Conservation (phyloP, 2,113 vertebrate species). For the Nyctereutes procyonoides region DNA sequence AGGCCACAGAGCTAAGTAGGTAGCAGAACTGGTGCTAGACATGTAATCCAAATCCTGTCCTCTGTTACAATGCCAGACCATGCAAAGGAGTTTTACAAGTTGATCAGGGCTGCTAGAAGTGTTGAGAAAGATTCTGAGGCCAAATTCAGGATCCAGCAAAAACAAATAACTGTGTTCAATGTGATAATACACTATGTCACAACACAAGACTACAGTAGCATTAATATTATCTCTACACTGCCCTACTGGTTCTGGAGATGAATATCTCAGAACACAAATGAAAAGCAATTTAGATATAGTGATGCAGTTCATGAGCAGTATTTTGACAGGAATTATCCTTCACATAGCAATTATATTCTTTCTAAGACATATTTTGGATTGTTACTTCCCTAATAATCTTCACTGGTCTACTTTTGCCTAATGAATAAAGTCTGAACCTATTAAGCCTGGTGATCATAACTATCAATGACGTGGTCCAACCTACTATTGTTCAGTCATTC, state of each 20-base stretch:
- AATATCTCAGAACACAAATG: background rate
- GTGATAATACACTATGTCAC: background rate
- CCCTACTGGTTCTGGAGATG: background rate
- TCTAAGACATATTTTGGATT: background rate
- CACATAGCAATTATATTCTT: background rate
- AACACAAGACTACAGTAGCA: background rate
- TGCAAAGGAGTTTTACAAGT: background rate
- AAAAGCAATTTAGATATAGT: background rate
- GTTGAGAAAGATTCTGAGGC: background rate
- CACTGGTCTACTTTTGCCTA: background rate
- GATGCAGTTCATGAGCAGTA: background rate
- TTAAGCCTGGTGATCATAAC: background rate
- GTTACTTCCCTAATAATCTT: background rate
- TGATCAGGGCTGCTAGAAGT: background rate
- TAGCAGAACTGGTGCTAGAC: background rate
- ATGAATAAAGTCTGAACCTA: conserved; percentile 4
- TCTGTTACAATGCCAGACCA: background rate
- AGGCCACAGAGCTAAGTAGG: background rate
- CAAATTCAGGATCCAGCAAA: conserved; percentile 29
- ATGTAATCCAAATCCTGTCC: background rate
- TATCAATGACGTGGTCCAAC: background rate
- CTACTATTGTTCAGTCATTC: background rate
- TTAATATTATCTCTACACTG: background rate
- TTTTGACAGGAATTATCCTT: background rate
- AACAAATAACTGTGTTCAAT: background rate